A percentile compares a stretch with the other conserved stretches of the same genome.
phyloP scores from a whole-genome alignment of 1,140 invertebrate genomes.

The Drosophila rhopaloa region DNA sequence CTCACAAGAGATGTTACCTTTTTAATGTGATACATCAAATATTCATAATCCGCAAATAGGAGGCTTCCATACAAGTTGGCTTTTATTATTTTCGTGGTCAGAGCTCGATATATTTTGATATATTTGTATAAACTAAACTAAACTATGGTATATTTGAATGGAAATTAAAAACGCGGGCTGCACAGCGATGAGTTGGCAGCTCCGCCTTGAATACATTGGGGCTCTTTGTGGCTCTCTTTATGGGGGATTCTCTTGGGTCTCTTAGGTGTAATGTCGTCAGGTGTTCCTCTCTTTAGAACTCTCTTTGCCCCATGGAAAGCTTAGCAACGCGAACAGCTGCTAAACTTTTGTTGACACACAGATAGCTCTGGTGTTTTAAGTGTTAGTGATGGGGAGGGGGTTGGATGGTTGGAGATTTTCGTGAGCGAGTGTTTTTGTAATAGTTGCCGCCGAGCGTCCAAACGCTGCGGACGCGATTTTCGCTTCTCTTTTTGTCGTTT shows the following conservation, averaged over 20 bases:
- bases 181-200: slow-evolving; percentile 32
- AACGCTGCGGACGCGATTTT: slow-evolving; percentile 59
- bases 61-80: background rate
- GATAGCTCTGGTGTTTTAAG: slow-evolving; percentile 5
- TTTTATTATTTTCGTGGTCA: slow-evolving; percentile 3
- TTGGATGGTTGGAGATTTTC: slow-evolving; percentile 15
- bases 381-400: background rate
- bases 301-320: slow-evolving; percentile 29
- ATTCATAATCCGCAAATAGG: background rate
- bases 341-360: slow-evolving; percentile 67
- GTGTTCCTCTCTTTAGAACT: background rate
- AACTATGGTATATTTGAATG: slow-evolving; percentile 39
- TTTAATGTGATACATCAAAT: background rate
- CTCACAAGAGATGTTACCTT: too few relatives aligned
- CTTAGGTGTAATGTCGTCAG: slow-evolving; percentile 9
- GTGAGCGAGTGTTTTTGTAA: slow-evolving; percentile 50
- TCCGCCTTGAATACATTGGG: background rate
- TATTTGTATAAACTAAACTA: slow-evolving; percentile 49
- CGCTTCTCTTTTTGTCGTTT: slow-evolving; percentile 26
- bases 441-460: slow-evolving; percentile 65
- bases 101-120: slow-evolving; percentile 57
- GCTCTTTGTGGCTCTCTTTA: slow-evolving; percentile 6
- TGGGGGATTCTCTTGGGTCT: slow-evolving; percentile 3
- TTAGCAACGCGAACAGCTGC: slow-evolving; percentile 52
- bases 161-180: slow-evolving; percentile 51